phyloP scores from a whole-genome alignment of 2,113 vertebrate genomes.

The Manacus vitellinus region DNA sequence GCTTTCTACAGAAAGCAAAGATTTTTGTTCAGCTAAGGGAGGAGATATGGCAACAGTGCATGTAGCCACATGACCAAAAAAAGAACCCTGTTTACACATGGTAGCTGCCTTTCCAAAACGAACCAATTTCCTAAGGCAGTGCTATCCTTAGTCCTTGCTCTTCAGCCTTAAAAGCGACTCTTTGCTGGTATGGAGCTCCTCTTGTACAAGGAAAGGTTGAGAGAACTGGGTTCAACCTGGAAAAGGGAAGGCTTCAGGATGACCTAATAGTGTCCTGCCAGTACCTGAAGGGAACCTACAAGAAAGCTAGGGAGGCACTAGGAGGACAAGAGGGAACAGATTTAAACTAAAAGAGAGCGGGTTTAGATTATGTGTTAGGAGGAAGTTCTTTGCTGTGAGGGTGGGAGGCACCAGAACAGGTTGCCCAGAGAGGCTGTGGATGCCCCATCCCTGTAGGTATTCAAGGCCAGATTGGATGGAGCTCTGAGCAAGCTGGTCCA shows the following conservation, averaged over 20 bases:
- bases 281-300: not conserved
- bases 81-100: fast-evolving
- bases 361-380: not conserved
- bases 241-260: not conserved
- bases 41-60: not conserved
- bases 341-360: not conserved
- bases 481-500: not conserved
- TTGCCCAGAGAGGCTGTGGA: not conserved
- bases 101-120: not conserved
- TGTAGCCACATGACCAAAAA: not conserved
- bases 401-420: not conserved
- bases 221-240: not conserved
- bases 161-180: not conserved
- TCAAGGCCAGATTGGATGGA: not conserved
- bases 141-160: not conserved
- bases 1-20: not conserved
- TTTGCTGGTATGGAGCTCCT: not conserved
- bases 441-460: not conserved
- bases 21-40: not conserved
- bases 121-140: not conserved
- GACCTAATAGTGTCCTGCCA: not conserved
- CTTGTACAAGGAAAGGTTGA: not conserved
- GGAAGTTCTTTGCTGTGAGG: not conserved
- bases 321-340: not conserved
- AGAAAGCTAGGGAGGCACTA: not conserved